A percentile compares a stretch with the other conserved stretches of the same genome.
These are phyloP conservation scores for Hydrophis major DNA, from an alignment of 2,797 vertebrate genomes.

Conservation along the genomic window DNA sequence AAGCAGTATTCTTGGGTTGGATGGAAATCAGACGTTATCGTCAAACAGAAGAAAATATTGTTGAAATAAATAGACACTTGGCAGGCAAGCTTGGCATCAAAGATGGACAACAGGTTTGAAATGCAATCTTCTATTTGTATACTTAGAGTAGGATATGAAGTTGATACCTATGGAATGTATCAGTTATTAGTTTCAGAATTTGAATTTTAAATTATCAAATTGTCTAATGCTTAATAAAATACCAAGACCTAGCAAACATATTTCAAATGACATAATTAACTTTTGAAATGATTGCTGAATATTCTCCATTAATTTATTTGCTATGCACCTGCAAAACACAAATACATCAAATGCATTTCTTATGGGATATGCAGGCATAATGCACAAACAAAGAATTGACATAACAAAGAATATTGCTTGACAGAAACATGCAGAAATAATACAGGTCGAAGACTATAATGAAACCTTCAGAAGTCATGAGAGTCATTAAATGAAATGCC, in stretches of 20 bases:
- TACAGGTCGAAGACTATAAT: neutral
- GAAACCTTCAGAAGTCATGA: neutral
- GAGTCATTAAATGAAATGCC: neutral
- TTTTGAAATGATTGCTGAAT: neutral
- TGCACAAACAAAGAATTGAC: neutral
- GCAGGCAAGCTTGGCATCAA: conserved; percentile 87
- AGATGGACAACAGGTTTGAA: conserved; percentile 85
- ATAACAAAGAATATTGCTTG: neutral
- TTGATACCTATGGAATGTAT: neutral
- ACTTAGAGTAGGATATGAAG: neutral
- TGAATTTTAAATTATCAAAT: neutral
- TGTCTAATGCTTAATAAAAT: neutral
- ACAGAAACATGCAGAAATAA: neutral
- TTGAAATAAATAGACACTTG: conserved; percentile 86
- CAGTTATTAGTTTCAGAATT: neutral
- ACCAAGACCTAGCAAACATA: neutral
- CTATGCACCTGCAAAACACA: neutral
- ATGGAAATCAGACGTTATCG: conserved; percentile 74
- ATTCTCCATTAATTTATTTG: neutral
- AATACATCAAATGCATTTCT: neutral
- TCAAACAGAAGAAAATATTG: conserved; percentile 71
- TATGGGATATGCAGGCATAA: neutral
- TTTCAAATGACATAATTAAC: neutral
- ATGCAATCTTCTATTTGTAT: neutral
- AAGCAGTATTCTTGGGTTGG: conserved; percentile 87